phyloP scores from a whole-genome alignment of 2,888 invertebrate genomes.

The Drosophila putrida region DNA sequence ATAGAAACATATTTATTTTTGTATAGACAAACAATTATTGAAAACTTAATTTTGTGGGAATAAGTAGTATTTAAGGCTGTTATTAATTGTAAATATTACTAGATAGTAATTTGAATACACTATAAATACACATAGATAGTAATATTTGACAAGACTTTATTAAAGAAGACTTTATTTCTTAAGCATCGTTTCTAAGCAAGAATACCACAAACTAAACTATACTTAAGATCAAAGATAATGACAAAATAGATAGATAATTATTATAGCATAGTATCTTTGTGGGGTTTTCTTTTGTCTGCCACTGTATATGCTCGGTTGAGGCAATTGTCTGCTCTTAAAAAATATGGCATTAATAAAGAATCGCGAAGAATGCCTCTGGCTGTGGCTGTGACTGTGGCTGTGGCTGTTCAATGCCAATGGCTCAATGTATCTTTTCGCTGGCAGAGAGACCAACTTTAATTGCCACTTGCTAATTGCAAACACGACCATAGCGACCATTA shows the following conservation, averaged over 20 bases:
- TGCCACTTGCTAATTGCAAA: slow-evolving; percentile 78
- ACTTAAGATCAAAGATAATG: not conserved
- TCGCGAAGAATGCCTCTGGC: slow-evolving; percentile 37
- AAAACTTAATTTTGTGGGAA: no score
- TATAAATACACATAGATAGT: no score
- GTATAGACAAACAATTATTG: no score
- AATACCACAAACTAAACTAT: no score
- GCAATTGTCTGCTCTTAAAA: slow-evolving; percentile 40
- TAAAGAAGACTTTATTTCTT: no score
- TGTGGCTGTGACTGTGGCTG: slow-evolving; percentile 15
- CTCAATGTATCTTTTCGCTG: slow-evolving; percentile 48
- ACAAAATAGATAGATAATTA: not conserved
- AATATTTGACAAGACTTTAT: no score
- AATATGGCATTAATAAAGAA: slow-evolving; percentile 56
- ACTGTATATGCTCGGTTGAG: not conserved
- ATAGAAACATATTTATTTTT: no score
- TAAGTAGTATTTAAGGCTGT: no score
- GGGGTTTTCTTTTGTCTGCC: not conserved
- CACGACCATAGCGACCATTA: slow-evolving; percentile 60
- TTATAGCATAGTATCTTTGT: not conserved
- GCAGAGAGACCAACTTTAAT: slow-evolving; percentile 63
- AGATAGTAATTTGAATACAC: no score
- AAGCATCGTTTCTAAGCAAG: no score
- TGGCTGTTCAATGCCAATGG: slow-evolving; percentile 55
- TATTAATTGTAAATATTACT: no score